Base-by-base conservation (phyloP, 1,140 invertebrate species). In the Plutomurus gul region DNA sequence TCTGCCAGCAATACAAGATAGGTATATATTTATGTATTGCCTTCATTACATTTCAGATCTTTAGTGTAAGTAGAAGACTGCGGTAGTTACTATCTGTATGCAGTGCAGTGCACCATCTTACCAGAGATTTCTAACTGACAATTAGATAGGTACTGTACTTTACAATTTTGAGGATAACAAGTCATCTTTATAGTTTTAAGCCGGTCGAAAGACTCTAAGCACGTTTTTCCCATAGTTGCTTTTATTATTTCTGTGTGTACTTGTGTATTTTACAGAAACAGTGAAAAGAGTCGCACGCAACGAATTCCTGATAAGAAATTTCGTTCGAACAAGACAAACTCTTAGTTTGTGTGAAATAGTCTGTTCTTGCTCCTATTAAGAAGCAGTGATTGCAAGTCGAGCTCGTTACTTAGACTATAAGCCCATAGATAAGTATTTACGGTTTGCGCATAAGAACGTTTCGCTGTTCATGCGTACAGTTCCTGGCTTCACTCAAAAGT, bases 141-240 rank as follows among this genome's bases (percentile, higher is more conserved):
- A 43, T 43, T 43, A 43, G 39, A n/a, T 43, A 43, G 39, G n/a
- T 43, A 43, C 39, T 43, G 11, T 43, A 43, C 2, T n/a, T n/a
- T n/a, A n/a, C 16, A 27, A n/a, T 65, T 65, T 65, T 65, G 56
- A 33, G 25, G 56, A 65, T 65, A 65, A 65, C 27, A 65, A 36
- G 27, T 30, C 16, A n/a, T 65, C 56, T 65, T 65, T 30, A 65
- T 33, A 65, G 56, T 65, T 33, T 65, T 65, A 65, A 65, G 56
- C 56, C 56, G 56, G 56, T 65, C 10, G 56, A 65, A 65, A 65
- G 11, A 65, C 56, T 33, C 11, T 30, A 27, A 65, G 56, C 56
- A 65, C 56, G 56, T 65, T 65, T 65, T 65, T 65, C 56, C 56
- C 56, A 65, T 36, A 65, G 25, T 13, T 65, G 30, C 30, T 30